phyloP scores from a whole-genome alignment of 2,113 vertebrate genomes.

The Globicephala melas region DNA sequence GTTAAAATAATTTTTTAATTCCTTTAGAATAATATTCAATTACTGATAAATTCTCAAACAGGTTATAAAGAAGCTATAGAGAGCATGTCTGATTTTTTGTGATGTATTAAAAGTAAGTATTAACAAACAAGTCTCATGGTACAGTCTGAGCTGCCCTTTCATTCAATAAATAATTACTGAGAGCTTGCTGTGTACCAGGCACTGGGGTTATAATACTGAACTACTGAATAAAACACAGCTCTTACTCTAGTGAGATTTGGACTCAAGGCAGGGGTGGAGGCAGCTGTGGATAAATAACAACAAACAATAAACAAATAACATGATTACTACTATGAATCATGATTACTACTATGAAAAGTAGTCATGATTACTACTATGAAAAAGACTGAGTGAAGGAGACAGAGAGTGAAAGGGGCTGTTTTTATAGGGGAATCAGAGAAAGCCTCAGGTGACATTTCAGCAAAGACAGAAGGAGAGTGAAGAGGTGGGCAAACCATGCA shows the following conservation, averaged over 20 bases:
- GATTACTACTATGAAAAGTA: not conserved
- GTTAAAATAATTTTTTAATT: not conserved
- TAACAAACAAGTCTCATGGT: not conserved
- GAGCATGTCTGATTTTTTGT: not conserved
- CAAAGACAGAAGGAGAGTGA: not conserved
- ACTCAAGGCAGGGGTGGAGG: not conserved
- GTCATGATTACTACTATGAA: not conserved
- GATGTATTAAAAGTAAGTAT: not conserved
- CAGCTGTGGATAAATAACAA: not conserved
- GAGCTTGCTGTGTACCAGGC: not conserved
- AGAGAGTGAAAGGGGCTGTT: not conserved
- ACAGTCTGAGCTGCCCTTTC: not conserved
- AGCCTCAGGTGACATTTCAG: not conserved
- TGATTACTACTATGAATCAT: not conserved
- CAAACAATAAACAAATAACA: not conserved
- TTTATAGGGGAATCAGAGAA: not conserved
- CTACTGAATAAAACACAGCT: not conserved
- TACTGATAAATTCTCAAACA: not conserved
- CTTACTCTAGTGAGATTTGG: not conserved
- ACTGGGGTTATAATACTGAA: not conserved
- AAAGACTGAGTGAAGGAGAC: not conserved
- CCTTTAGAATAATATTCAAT: not conserved
- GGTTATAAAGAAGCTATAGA: not conserved
- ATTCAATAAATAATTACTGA: not conserved
- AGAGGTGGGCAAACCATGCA: not conserved